Evolutionary conservation across 2,113 vertebrate genomes (phyloP).

Genomic region (Aspiorhynchus laticeps): DNA sequence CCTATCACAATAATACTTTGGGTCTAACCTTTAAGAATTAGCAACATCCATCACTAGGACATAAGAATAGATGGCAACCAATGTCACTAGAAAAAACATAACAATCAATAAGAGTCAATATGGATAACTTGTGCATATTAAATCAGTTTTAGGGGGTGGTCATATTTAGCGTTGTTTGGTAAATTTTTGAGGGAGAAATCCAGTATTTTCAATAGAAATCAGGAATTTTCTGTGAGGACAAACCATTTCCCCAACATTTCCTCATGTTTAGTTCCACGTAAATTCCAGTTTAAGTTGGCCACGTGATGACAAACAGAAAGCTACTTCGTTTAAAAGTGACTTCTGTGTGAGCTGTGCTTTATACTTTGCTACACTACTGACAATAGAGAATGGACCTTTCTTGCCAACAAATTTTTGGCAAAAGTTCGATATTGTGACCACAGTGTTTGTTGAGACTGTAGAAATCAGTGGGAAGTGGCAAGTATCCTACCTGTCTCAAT

Average conservation of each 20-base stretch:
- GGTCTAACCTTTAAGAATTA: neutral
- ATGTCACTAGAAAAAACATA: neutral
- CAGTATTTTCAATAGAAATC: neutral
- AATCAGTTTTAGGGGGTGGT: neutral
- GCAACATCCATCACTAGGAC: conserved; percentile 1
- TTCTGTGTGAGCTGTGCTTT: neutral
- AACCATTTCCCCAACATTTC: neutral
- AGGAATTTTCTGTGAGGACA: neutral
- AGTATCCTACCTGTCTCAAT: neutral
- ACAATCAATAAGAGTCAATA: neutral
- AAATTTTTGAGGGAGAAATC: neutral
- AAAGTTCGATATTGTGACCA: neutral
- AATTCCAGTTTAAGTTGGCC: neutral
- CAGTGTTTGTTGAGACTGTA: neutral
- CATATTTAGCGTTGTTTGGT: neutral
- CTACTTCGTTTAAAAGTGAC: neutral
- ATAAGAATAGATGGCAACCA: neutral
- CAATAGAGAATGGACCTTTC: neutral
- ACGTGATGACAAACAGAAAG: neutral
- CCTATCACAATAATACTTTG: neutral
- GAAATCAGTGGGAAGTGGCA: neutral
- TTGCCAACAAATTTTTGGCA: neutral
- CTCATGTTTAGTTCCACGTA: neutral
- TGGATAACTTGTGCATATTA: neutral
- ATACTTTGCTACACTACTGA: neutral